Percentiles rank a stretch among this genome's conserved stretches.
Conservation (phyloP, 37 sponge, comb jelly and placozoan genomes). For the Axinella damicornis region DNA sequence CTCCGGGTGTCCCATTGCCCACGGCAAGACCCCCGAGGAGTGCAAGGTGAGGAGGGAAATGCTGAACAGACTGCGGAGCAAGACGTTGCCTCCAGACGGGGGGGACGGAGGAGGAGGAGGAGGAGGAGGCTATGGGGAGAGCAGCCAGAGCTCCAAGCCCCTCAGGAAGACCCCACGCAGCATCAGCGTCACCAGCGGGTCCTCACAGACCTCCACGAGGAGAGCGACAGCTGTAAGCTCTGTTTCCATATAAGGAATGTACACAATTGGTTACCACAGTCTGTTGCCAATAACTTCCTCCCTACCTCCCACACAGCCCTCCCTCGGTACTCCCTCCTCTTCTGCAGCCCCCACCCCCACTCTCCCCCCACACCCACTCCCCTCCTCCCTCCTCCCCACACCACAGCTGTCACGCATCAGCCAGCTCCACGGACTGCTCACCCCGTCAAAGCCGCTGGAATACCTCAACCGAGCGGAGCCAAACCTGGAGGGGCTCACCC, state of each 20-base stretch:
- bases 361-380: not conserved
- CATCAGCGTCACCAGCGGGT: too few relatives aligned
- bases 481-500: conserved; percentile 56
- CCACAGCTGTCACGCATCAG: conserved; percentile 42
- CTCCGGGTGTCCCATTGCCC: conserved; percentile 80
- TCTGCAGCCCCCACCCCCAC: not conserved
- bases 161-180: too few relatives aligned
- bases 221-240: too few relatives aligned
- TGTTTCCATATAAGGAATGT: not conserved
- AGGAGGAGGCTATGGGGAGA: conserved; percentile 5
- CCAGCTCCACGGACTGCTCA: conserved; percentile 57
- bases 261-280: not conserved
- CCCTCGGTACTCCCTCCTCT: not conserved
- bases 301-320: not conserved
- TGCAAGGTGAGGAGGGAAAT: conserved; percentile 56
- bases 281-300: not conserved
- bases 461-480: conserved; percentile 37
- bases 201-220: too few relatives aligned
- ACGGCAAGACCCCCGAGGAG: conserved; percentile 71
- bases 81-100: conserved; percentile 6
- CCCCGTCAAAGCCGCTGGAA: conserved; percentile 30
- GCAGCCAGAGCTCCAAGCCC: too few relatives aligned
- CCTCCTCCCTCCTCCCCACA: conserved; percentile 3
- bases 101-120: conserved; percentile 15
- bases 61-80: conserved; percentile 40